phyloP scores from a whole-genome alignment of 2,113 vertebrate species.

The Lophius piscatorius region DNA sequence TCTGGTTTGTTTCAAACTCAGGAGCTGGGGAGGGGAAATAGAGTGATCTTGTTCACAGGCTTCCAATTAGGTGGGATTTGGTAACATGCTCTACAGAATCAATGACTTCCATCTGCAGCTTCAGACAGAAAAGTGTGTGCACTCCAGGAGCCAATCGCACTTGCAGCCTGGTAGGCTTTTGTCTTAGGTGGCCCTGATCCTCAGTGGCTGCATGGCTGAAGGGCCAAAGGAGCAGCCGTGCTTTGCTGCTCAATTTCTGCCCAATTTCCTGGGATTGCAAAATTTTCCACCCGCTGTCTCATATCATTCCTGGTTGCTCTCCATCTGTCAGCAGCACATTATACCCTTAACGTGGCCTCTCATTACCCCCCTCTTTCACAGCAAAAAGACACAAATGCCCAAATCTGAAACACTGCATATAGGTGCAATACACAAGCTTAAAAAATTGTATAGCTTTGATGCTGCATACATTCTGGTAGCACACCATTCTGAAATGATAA shows the following conservation, averaged over 20 bases:
- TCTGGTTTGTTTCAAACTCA: slow-evolving; percentile 30
- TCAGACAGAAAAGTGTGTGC: slow-evolving; percentile 42
- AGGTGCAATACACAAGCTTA: slow-evolving; percentile 3
- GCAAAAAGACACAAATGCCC: slow-evolving; percentile 20
- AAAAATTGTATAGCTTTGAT: slow-evolving; percentile 22
- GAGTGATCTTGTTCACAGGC: slow-evolving; percentile 48
- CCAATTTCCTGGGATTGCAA: slow-evolving; percentile 74
- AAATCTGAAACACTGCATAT: slow-evolving; percentile 15
- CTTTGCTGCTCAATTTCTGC: slow-evolving; percentile 69
- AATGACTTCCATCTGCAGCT: slow-evolving; percentile 43
- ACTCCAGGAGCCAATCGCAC: slow-evolving; percentile 16
- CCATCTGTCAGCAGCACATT: slow-evolving; percentile 58
- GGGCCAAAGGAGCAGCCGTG: slow-evolving; percentile 46
- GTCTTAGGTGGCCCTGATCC: slow-evolving; percentile 56
- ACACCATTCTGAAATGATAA: background rate
- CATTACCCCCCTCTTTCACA: slow-evolving; percentile 26
- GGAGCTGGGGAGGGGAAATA: slow-evolving; percentile 1
- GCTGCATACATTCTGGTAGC: slow-evolving; percentile 8
- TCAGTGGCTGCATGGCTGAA: slow-evolving; percentile 51
- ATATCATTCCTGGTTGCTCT: slow-evolving; percentile 55
- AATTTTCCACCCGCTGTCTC: slow-evolving; percentile 72
- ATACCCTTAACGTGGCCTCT: slow-evolving; percentile 37
- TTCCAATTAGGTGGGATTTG: slow-evolving; percentile 61
- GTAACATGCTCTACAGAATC: slow-evolving; percentile 39
- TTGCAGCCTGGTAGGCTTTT: slow-evolving; percentile 36